Percentiles rank a stretch among this genome's conserved stretches.
phyloP scores from a whole-genome alignment of 2,113 vertebrate genomes.

The Tragelaphus imberbis region DNA sequence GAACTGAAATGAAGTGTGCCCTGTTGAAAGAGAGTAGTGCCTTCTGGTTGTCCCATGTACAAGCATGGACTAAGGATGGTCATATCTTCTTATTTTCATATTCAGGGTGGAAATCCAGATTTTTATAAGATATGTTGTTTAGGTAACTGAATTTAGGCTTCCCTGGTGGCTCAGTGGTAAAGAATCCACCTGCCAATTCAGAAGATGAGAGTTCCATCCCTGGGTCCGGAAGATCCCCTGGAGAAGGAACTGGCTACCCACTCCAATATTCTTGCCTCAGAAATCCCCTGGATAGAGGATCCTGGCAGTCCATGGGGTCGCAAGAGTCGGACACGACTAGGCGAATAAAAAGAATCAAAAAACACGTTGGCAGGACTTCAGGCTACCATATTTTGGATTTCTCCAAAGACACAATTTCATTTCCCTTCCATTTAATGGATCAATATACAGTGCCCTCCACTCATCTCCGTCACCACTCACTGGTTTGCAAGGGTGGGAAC shows the following conservation, averaged over 20 bases:
- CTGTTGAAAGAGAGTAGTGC: not conserved
- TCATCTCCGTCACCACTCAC: not conserved
- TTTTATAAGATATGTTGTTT: not conserved
- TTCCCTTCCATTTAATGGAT: not conserved
- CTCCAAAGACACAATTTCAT: not conserved
- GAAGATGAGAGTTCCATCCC: not conserved
- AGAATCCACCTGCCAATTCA: not conserved
- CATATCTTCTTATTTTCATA: not conserved
- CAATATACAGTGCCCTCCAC: not conserved
- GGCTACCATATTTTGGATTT: not conserved
- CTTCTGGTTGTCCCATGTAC: not conserved
- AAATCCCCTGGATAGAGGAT: not conserved
- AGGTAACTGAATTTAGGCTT: not conserved
- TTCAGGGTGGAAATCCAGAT: not conserved
- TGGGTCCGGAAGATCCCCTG: not conserved
- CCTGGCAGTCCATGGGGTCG: not conserved
- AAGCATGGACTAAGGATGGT: rapidly evolving
- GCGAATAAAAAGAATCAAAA: not conserved
- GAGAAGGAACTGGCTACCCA: not conserved
- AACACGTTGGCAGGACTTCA: not conserved
- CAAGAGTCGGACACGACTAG: not conserved
- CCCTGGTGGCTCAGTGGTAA: not conserved
- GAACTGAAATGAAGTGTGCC: not conserved
- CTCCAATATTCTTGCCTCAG: not conserved
- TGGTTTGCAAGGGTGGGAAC: not conserved